Evolutionary conservation across 2,888 invertebrate species (phyloP).

Genomic region (Acronicta aceris): DNA sequence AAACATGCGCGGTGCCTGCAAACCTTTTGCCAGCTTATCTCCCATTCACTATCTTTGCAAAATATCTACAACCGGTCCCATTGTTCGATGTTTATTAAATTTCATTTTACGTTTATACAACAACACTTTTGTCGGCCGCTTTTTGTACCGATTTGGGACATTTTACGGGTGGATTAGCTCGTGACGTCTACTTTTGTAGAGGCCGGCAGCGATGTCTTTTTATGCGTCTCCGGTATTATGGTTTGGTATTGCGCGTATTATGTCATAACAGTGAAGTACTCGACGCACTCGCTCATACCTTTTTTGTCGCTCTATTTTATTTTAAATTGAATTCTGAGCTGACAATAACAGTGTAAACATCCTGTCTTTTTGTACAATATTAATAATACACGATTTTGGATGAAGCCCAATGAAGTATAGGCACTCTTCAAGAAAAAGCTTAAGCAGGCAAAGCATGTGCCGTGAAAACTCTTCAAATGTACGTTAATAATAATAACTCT

Average conservation of each 20-base stretch:
- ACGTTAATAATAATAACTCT: background rate
- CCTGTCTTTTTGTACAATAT: conserved; percentile 80
- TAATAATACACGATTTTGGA: conserved; percentile 60
- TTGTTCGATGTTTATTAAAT: conserved; percentile 88
- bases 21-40: conserved; percentile 89
- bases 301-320: conserved; percentile 81
- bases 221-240: conserved; percentile 80
- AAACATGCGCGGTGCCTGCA: conserved; percentile 84
- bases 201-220: conserved; percentile 83
- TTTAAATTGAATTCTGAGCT: conserved; percentile 85
- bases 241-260: conserved; percentile 87
- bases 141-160: conserved; percentile 87
- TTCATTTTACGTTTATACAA: conserved; percentile 89
- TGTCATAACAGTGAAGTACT: conserved; percentile 88
- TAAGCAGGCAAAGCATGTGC: conserved; percentile 17
- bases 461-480: background rate
- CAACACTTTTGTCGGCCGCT: conserved; percentile 88
- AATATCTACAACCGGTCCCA: conserved; percentile 81
- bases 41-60: conserved; percentile 85
- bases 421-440: conserved; percentile 33
- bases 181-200: conserved; percentile 81
- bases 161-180: conserved; percentile 87
- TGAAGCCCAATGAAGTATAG: conserved; percentile 26
- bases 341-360: conserved; percentile 85
- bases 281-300: conserved; percentile 72